These are phyloP conservation scores for Deroptyus accipitrinus DNA, from an alignment of 2,113 vertebrate species.

Conservation along the genomic window DNA sequence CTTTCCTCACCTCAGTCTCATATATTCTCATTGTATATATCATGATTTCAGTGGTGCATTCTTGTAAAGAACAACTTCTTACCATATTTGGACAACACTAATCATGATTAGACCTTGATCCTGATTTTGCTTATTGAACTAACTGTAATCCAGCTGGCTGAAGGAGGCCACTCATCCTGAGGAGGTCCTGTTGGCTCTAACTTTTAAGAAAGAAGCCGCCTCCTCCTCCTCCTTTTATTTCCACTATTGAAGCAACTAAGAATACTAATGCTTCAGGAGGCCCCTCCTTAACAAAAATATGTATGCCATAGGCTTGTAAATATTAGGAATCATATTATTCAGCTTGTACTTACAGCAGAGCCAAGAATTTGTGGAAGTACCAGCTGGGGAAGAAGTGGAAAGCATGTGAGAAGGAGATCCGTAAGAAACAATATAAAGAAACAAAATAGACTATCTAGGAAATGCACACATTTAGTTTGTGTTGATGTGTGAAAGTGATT, in stretches of 20 bases:
- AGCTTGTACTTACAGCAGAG: not conserved
- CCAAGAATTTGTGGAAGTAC: not conserved
- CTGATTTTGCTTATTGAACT: not conserved
- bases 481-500: not conserved
- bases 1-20: not conserved
- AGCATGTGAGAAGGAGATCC: not conserved
- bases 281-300: not conserved
- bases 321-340: not conserved
- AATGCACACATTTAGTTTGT: not conserved
- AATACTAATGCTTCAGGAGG: slow-evolving; percentile 29
- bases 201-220: not conserved
- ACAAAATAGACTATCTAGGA: not conserved
- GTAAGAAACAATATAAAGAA: not conserved
- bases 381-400: not conserved
- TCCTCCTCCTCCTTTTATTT: not conserved
- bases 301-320: not conserved
- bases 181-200: not conserved
- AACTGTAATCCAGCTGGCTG: slow-evolving; percentile 1
- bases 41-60: not conserved
- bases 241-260: slow-evolving; percentile 30
- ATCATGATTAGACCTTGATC: not conserved
- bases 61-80: not conserved
- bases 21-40: not conserved
- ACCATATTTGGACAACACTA: not conserved
- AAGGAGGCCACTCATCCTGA: not conserved